These are phyloP conservation scores for Thamnaconus septentrionalis DNA, from an alignment of 2,113 vertebrate species.

Conservation along the genomic window DNA sequence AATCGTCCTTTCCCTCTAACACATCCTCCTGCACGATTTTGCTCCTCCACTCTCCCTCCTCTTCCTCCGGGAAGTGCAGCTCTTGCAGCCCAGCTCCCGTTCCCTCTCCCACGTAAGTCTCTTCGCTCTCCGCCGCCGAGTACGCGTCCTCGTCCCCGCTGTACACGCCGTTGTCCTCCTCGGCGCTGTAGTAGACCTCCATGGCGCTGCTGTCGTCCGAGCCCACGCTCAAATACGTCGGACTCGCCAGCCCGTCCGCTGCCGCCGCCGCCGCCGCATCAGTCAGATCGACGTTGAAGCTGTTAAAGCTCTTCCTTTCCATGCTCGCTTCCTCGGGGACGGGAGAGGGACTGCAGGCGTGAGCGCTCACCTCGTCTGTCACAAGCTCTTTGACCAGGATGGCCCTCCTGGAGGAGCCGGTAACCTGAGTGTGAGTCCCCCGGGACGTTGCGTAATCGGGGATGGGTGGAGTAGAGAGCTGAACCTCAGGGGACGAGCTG, in stretches of 20 bases:
- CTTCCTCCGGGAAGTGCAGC: background rate
- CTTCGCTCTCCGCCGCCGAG: background rate
- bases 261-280: too few relatives aligned
- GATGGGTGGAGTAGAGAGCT: slow-evolving; percentile 29
- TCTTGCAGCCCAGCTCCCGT: background rate
- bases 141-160: background rate
- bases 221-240: slow-evolving; percentile 48
- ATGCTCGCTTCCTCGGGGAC: background rate
- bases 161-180: slow-evolving; percentile 52
- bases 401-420: slow-evolving; percentile 23
- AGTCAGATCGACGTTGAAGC: too few relatives aligned
- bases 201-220: slow-evolving; percentile 51
- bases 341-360: background rate
- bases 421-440: slow-evolving; percentile 38
- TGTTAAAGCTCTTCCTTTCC: background rate
- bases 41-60: background rate
- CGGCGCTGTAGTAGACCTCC: slow-evolving; percentile 65
- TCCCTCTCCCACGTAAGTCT: background rate
- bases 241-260: slow-evolving; percentile 23
- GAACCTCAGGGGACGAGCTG: background rate
- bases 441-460: slow-evolving; percentile 23
- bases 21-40: background rate
- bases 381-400: slow-evolving; percentile 46
- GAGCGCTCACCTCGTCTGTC: background rate
- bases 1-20: background rate